Evolutionary conservation across 2,888 invertebrate species (phyloP), one percentile per base, ranked within the genome.

Genomic region (Erannis defoliaria): DNA sequence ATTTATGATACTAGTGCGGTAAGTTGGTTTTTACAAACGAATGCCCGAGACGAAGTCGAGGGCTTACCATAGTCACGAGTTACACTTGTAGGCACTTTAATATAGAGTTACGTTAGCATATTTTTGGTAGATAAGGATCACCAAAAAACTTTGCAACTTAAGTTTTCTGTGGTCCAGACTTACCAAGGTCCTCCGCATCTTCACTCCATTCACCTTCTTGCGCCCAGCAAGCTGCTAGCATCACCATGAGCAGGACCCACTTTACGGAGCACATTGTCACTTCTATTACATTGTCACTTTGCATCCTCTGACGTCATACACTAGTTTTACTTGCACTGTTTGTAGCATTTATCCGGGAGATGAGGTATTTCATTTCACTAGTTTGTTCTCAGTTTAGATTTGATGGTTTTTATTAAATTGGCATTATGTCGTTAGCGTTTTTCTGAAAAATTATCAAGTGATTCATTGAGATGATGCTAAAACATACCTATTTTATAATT

Each of bases 171-270:
- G n/a, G n/a, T n/a, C n/a, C n/a, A n/a, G 8, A 62, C 89, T 85
- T 72, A 92, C 93, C 92, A 50, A 93, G 76, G 53, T 93, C 92
- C 69, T 93, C 92, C 10, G 92, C 92, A 65, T 93, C 93, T 66
- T 93, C 93, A 48, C 90, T 92, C 93, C 93, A 93, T 74, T 93
- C 93, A 21, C 91, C 91, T 58, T 93, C 92, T 71, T 93, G 91
- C 45, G 92, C 92, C 85, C 90, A 90, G 78, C 90, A 88, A 18
- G 88, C 90, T 26, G 89, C 88, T 68, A 92, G 81, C 84, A 91
- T 84, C 79, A 93, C 83, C 64, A 90, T 59, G 74, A 92, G 68
- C 74, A 82, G 82, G 61, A 89, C 71, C 88, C 90, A 90, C 87
- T 89, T 88, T 70, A 90, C 88, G 63, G 86, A 84, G 73, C 88